Percentiles rank a stretch among this genome's conserved stretches.
Conservation (phyloP, 2,888 invertebrate species). For the Chrysolina oricalcia region DNA sequence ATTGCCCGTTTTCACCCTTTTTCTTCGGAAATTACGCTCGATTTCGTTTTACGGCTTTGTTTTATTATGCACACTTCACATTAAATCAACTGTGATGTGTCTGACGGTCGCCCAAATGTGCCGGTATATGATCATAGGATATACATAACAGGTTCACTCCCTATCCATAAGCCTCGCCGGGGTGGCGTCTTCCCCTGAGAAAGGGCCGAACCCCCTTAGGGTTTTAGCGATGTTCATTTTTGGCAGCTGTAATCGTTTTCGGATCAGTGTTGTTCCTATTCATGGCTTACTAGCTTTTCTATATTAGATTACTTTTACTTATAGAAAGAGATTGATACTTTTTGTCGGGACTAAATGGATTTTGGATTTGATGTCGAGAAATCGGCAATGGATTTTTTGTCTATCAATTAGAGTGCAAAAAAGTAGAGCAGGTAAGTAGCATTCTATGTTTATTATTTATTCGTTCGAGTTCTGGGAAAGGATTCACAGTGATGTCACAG, state of each 20-base stretch:
- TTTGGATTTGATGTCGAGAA: slow-evolving; percentile 41
- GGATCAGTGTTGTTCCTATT: slow-evolving; percentile 72
- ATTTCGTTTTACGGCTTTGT: slow-evolving; percentile 42
- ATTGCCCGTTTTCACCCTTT: slow-evolving; percentile 17
- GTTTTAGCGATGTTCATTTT: slow-evolving; percentile 71
- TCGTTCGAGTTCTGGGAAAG: too few relatives aligned
- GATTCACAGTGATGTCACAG: too few relatives aligned
- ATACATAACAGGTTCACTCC: slow-evolving; percentile 54
- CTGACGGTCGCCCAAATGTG: slow-evolving; percentile 54
- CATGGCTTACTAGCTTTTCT: slow-evolving; percentile 69
- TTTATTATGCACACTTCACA: slow-evolving; percentile 41
- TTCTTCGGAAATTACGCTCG: slow-evolving; percentile 34
- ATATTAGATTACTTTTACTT: slow-evolving; percentile 70
- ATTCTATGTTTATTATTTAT: too few relatives aligned
- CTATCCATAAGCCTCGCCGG: slow-evolving; percentile 30
- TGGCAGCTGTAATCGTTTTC: slow-evolving; percentile 73
- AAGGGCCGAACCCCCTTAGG: slow-evolving; percentile 56
- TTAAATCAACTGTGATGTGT: slow-evolving; percentile 47
- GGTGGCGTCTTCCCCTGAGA: slow-evolving; percentile 32
- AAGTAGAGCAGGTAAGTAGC: too few relatives aligned
- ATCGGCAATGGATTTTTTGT: slow-evolving; percentile 11
- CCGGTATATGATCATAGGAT: slow-evolving; percentile 56
- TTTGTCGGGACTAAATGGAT: slow-evolving; percentile 46
- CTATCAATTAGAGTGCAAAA: background rate
- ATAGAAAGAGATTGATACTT: slow-evolving; percentile 63